phyloP scores from a whole-genome alignment of 2,888 invertebrate genomes.

The Criorhina ranunculi region DNA sequence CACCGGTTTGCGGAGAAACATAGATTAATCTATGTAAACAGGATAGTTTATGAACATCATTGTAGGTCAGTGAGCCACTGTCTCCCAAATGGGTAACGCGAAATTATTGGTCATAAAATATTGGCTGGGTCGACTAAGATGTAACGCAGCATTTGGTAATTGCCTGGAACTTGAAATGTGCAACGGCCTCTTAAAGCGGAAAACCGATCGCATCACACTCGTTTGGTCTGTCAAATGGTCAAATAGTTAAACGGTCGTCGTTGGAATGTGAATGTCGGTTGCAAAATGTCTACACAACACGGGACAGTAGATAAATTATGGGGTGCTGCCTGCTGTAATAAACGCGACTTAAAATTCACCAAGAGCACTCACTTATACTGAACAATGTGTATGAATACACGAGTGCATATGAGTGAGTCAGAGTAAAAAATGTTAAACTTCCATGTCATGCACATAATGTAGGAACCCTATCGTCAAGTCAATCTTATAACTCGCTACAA shows the following conservation, averaged over 20 bases:
- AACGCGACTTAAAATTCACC: slow-evolving; percentile 27
- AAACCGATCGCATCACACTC: slow-evolving; percentile 43
- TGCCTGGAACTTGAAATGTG: slow-evolving; percentile 49
- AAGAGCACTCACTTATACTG: slow-evolving; percentile 9
- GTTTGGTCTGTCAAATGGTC: slow-evolving; percentile 60
- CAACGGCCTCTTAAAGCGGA: slow-evolving; percentile 64
- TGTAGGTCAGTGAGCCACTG: slow-evolving; percentile 69
- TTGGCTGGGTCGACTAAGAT: slow-evolving; percentile 59
- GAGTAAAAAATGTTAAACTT: slow-evolving; percentile 52
- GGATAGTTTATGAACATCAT: slow-evolving; percentile 66
- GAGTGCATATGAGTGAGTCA: slow-evolving; percentile 46
- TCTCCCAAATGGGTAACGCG: slow-evolving; percentile 60
- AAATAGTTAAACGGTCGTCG: slow-evolving; percentile 42
- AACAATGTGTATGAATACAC: not conserved
- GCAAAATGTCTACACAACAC: slow-evolving; percentile 66
- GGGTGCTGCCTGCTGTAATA: slow-evolving; percentile 39
- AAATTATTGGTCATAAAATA: slow-evolving; percentile 60
- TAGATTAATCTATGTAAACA: slow-evolving; percentile 64
- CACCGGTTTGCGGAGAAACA: slow-evolving; percentile 47
- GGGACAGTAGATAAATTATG: slow-evolving; percentile 54
- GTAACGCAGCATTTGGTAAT: slow-evolving; percentile 53
- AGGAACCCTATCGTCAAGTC: slow-evolving; percentile 48
- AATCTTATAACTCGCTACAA: slow-evolving; percentile 60
- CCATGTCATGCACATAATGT: slow-evolving; percentile 31
- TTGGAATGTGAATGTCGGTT: slow-evolving; percentile 72